These are phyloP conservation scores for Mallotus villosus DNA, from an alignment of 2,797 vertebrate species.

Conservation along the genomic window DNA sequence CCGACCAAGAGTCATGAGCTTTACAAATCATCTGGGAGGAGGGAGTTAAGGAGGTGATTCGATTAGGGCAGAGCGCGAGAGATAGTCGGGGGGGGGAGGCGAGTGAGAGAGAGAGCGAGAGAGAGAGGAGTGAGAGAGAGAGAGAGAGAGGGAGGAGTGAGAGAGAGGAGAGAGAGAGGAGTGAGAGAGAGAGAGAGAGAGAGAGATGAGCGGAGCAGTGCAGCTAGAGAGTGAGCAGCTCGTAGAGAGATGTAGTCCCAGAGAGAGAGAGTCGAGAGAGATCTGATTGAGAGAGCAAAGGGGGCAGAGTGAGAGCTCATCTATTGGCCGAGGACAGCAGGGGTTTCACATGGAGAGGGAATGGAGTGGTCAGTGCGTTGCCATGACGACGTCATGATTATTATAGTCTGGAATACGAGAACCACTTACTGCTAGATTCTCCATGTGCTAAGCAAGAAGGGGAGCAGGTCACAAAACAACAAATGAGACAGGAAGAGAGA, in stretches of 20 bases:
- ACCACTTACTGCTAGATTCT: slow-evolving; percentile 99
- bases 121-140: slow-evolving; percentile 33
- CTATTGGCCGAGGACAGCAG: slow-evolving; percentile 43
- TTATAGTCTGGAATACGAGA: slow-evolving; percentile 87
- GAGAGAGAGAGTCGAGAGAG: too few species aligned
- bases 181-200: neutral
- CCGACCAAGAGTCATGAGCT: too few species aligned
- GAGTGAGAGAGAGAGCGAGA: slow-evolving; percentile 33
- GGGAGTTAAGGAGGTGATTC: slow-evolving; percentile 15
- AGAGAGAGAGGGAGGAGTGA: slow-evolving; percentile 30
- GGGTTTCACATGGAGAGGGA: slow-evolving; percentile 65
- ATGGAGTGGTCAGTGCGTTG: slow-evolving; percentile 77
- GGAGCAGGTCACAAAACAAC: slow-evolving; percentile 92
- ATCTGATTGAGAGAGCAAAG: slow-evolving; percentile 10
- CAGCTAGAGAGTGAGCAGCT: too few species aligned
- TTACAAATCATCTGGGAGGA: slow-evolving; percentile 28
- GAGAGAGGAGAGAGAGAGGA: slow-evolving; percentile 33
- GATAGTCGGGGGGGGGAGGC: slow-evolving; percentile 24
- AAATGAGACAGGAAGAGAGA: slow-evolving; percentile 82
- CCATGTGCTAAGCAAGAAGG: slow-evolving; percentile 99
- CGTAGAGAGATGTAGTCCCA: too few species aligned
- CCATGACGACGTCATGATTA: slow-evolving; percentile 72
- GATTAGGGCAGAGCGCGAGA: slow-evolving; percentile 11
- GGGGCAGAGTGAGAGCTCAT: slow-evolving; percentile 36
- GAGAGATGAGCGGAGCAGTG: too few species aligned